These are phyloP conservation scores for Leistus spinibarbis DNA, from an alignment of 2,888 invertebrate species.

Conservation along the genomic window DNA sequence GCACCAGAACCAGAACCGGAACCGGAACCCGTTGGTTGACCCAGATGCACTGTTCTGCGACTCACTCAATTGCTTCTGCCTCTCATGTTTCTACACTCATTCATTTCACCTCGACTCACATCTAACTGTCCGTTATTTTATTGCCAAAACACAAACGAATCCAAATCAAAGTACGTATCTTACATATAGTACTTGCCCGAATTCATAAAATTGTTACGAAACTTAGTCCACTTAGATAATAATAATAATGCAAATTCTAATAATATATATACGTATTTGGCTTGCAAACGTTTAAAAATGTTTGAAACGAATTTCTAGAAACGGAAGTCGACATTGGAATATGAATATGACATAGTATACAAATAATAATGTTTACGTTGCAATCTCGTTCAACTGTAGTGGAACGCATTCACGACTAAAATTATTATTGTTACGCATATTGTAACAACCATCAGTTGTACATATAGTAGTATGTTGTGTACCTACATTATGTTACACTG, in stretches of 20 bases:
- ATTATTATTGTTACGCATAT: conserved; percentile 4
- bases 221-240: too few species aligned
- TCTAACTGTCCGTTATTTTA: neutral
- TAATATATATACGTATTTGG: too few species aligned
- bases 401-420: neutral
- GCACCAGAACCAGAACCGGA: neutral
- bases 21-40: too few species aligned
- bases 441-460: neutral
- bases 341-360: neutral
- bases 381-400: neutral
- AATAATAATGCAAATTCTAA: too few species aligned
- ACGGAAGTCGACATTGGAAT: neutral
- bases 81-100: neutral
- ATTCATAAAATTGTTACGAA: too few species aligned
- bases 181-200: too few species aligned
- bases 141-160: neutral
- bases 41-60: neutral
- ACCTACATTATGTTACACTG: neutral
- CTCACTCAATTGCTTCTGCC: neutral
- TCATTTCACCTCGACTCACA: neutral
- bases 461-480: neutral
- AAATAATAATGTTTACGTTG: conserved; percentile 2
- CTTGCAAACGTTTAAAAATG: too few species aligned
- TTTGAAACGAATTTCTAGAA: too few species aligned
- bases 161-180: neutral